Evolutionary conservation across 1,140 invertebrate genomes (phyloP), one percentile per base, ranked within the genome.

Genomic region (Telenomus remus): DNA sequence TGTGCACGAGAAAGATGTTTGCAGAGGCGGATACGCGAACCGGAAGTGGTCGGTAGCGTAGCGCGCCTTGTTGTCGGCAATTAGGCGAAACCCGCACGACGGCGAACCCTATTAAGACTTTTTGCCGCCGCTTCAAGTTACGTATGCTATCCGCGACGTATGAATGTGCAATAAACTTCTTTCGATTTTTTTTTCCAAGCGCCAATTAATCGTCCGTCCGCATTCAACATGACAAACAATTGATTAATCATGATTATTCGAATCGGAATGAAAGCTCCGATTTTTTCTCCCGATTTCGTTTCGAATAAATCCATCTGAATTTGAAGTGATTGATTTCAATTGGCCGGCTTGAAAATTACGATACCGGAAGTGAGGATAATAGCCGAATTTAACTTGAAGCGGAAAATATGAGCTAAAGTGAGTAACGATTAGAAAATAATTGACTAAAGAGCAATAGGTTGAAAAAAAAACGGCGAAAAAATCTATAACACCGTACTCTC

Each of bases 41-140:
- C 82, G 84, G 84, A 86, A 86, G 84, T 81, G 84, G 83, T 84
- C 79, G 81, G 73, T 82, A 83, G 79, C 79, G 72, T 74, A 69
- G 56, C 68, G 80, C 79, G 82, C 74, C 78, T 80, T 74, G 79
- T 76, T 79, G 79, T 79, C 77, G 76, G 80, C 83, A 85, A 85
- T 85, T 85, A 84, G 78, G 77, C 81, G 68, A 76, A 64, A 78
- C 81, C 79, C 79, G 79, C 80, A 80, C 76, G 65, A 80, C 73
- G 73, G 55, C 78, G 61, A 78, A 77, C 78, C 71, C 81, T 82
- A 84, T 84, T 81, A 82, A 78, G 66, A 77, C 74, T 57, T 54
- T 59, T 64, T 53, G 46, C 59, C 42, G 42, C 53, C 50, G 48
- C 57, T 64, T n/a, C 7, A 48, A 54, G 19, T 53, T 60, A 61